A percentile compares a stretch with the other conserved stretches of the same genome.
These are phyloP conservation scores for Coelopa frigida DNA, from an alignment of 1,140 invertebrate genomes.

Conservation along the genomic window DNA sequence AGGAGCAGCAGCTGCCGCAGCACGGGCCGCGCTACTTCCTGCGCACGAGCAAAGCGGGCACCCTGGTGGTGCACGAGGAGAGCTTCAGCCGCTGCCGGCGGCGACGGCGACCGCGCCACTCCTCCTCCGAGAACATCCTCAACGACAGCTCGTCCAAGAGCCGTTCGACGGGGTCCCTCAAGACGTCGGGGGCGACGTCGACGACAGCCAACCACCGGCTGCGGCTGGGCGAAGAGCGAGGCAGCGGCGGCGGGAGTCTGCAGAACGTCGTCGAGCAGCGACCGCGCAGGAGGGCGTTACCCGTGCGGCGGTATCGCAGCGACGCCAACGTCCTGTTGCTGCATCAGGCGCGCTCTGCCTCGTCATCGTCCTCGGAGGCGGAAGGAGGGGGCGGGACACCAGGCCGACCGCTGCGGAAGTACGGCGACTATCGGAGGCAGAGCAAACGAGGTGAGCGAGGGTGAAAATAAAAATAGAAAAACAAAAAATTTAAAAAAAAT, in stretches of 20 bases:
- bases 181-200: not conserved
- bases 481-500: no score
- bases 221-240: not conserved
- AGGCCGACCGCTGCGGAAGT: no score
- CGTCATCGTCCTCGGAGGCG: no score
- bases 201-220: no score
- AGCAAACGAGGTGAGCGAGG: no score
- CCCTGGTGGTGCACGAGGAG: slow-evolving; percentile 46
- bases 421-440: no score
- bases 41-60: slow-evolving; percentile 47
- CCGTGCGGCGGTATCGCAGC: slow-evolving; percentile 11
- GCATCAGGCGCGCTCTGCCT: no score
- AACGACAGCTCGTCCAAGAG: slow-evolving; percentile 1
- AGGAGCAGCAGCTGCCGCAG: slow-evolving; percentile 20
- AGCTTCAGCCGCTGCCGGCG: slow-evolving; percentile 40
- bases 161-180: slow-evolving; percentile 10
- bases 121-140: slow-evolving; percentile 30
- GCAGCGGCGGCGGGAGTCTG: not conserved
- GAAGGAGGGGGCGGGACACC: no score
- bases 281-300: not conserved
- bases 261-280: not conserved
- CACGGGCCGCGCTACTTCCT: slow-evolving; percentile 41
- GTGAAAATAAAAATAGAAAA: no score
- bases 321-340: slow-evolving; percentile 14
- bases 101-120: slow-evolving; percentile 25